Percentiles rank a stretch among this genome's conserved stretches.
phyloP scores from a whole-genome alignment of 35 echinoderm and acorn worm species.

The Apostichopus californicus region DNA sequence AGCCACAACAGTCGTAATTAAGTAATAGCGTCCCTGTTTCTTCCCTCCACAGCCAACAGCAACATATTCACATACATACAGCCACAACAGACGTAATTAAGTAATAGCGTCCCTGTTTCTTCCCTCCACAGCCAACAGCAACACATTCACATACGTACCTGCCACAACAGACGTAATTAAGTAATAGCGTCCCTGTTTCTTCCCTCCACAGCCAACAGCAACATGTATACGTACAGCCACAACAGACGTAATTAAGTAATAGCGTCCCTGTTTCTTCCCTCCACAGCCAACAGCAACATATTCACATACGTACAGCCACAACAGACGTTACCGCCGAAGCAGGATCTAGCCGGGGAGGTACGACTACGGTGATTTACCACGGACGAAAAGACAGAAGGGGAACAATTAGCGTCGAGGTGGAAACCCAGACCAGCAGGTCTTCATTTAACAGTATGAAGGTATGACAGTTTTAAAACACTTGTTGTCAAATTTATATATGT shows the following conservation, averaged over 20 bases:
- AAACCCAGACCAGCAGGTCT: slow-evolving; percentile 79
- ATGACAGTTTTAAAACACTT: background rate
- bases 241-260: too few species aligned
- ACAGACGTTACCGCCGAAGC: slow-evolving; percentile 48
- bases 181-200: too few species aligned
- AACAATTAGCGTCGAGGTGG: slow-evolving; percentile 83
- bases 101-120: background rate
- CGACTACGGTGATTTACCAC: slow-evolving; percentile 65
- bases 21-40: too few species aligned
- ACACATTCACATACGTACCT: slow-evolving; percentile 72
- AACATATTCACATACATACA: too few species aligned
- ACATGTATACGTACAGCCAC: too few species aligned
- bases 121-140: slow-evolving; percentile 57
- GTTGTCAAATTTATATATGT: too few species aligned
- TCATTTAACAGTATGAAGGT: slow-evolving; percentile 80
- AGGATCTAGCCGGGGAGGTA: slow-evolving; percentile 37
- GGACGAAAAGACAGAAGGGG: slow-evolving; percentile 72
- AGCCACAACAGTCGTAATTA: slow-evolving; percentile 32
- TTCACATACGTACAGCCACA: slow-evolving; percentile 74
- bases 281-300: slow-evolving; percentile 66
- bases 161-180: slow-evolving; percentile 49
- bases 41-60: too few species aligned
- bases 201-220: too few species aligned
- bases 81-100: too few species aligned
- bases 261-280: background rate